Base-by-base conservation (phyloP, 2,888 invertebrate genomes). In the Buathra laborator region DNA sequence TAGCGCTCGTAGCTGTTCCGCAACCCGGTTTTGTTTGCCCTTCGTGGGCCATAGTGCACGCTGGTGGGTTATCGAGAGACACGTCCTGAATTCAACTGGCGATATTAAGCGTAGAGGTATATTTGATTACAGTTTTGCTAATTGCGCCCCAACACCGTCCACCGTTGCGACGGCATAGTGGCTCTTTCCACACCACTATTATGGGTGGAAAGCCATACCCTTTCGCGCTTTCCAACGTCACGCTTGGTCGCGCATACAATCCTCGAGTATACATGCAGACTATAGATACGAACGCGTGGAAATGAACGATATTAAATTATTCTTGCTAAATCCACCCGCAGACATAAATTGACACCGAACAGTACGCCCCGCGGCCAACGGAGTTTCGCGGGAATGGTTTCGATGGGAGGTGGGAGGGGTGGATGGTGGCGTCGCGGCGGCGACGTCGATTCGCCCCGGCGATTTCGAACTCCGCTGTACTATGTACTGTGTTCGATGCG, bases 261-360 rank as follows among this genome's bases (percentile, higher is more conserved):
- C 71, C 84, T 56, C 71, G 24, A 24, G 46, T 48, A 6, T n/a
- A n/a, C 29, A 51, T 29, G 32, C 46, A 16, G 12, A 19, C 32
- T 66, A 46, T 59, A 71, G 53, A 48, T 32, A 48, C 46, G 62
- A 67, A 80, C 85, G 77, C 83, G 77, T 74, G 84, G 86, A 89
- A 87, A 86, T 87, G 86, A 89, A 87, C 89, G 88, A 91, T 90
- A 90, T 91, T 89, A 90, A 91, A 91, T 91, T 90, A 90, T 91
- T 91, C 86, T 86, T 87, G 89, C 89, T 84, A 87, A 88, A 88
- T 88, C 88, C 88, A 87, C 72, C 86, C 88, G 88, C 87, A 79
- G 89, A 90, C 89, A 89, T 90, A 90, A 91, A 91, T 91, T 89
- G 90, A 91, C 90, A 91, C 88, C 87, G 89, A 88, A 88, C 89